These are phyloP conservation scores for Pangasius sanitwongsei DNA, from an alignment of 2,797 vertebrate genomes.

Conservation along the genomic window DNA sequence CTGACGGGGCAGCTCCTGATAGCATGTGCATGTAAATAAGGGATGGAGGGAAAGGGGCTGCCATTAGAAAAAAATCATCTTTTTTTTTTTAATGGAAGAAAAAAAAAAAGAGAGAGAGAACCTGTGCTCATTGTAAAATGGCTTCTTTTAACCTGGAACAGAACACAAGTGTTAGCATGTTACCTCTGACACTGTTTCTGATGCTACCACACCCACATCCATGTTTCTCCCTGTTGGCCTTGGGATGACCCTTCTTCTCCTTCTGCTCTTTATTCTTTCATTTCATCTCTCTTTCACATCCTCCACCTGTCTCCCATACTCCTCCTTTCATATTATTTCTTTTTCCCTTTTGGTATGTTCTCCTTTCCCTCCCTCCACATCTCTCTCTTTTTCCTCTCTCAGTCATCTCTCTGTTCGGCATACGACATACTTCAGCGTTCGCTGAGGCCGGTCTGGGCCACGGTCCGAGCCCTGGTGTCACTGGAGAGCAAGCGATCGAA, in stretches of 20 bases:
- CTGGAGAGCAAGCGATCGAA: slow-evolving; percentile 70
- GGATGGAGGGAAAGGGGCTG: neutral
- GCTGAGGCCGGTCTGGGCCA: slow-evolving; percentile 82
- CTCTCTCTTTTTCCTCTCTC: slow-evolving; percentile 66
- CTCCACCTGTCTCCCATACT: neutral
- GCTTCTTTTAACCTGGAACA: neutral
- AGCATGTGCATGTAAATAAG: neutral
- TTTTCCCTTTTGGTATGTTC: neutral
- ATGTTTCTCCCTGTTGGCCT: slow-evolving; percentile 84
- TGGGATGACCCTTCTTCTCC: slow-evolving; percentile 67
- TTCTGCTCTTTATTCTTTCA: neutral
- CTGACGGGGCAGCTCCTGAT: neutral
- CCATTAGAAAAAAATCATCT: neutral
- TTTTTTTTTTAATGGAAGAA: neutral
- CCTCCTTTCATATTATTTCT: neutral
- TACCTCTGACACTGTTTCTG: neutral
- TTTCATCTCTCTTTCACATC: neutral
- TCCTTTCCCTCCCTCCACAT: slow-evolving; percentile 62
- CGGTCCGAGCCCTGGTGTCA: slow-evolving; percentile 86
- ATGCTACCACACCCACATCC: slow-evolving; percentile 80
- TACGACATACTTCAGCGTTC: slow-evolving; percentile 93
- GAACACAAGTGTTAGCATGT: neutral
- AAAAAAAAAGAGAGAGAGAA: neutral
- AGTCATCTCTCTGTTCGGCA: slow-evolving; percentile 93
- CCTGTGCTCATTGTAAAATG: neutral